Evolutionary conservation across 2,797 vertebrate genomes (phyloP).

Genomic region (Harpagifer antarcticus): DNA sequence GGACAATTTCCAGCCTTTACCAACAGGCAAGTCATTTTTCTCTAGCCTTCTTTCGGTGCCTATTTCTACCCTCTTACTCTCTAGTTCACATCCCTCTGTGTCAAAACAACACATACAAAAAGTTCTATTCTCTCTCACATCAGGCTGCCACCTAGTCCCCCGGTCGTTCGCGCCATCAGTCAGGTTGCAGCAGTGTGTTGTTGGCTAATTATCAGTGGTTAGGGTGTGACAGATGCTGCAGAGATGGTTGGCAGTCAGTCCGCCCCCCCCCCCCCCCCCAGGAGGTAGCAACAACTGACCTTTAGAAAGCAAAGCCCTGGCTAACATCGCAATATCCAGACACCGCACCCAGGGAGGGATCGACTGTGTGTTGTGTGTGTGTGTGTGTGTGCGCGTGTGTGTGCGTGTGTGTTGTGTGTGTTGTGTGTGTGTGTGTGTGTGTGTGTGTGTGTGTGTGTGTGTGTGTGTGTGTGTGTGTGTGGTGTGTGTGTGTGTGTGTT

Average conservation of each 20-base stretch:
- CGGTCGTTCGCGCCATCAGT: constrained; percentile 3
- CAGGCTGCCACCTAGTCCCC: constrained; percentile 2
- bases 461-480: not conserved
- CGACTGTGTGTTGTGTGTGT: constrained; percentile 52
- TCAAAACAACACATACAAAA: constrained; percentile 13
- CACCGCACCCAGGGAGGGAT: constrained; percentile 36
- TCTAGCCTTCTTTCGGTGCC: constrained; percentile 31
- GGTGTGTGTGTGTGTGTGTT: constrained; percentile 40
- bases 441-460: not conserved
- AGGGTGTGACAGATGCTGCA: constrained; percentile 68
- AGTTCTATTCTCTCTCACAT: not conserved
- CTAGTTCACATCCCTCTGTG: constrained; percentile 23
- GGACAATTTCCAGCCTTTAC: constrained; percentile 73
- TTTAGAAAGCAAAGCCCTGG: constrained; percentile 62
- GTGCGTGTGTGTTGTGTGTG: no score
- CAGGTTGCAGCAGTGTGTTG: constrained; percentile 29
- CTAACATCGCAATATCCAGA: constrained; percentile 54
- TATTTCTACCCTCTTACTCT: constrained; percentile 14
- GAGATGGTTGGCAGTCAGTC: constrained; percentile 55
- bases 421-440: constrained; percentile 27
- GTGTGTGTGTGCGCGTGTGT: constrained; percentile 37
- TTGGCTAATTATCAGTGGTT: constrained; percentile 65
- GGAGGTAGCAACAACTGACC: constrained; percentile 65
- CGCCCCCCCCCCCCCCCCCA: not conserved
- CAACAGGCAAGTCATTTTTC: constrained; percentile 73